phyloP scores from a whole-genome alignment of 1,140 invertebrate genomes.

The Diprion similis region DNA sequence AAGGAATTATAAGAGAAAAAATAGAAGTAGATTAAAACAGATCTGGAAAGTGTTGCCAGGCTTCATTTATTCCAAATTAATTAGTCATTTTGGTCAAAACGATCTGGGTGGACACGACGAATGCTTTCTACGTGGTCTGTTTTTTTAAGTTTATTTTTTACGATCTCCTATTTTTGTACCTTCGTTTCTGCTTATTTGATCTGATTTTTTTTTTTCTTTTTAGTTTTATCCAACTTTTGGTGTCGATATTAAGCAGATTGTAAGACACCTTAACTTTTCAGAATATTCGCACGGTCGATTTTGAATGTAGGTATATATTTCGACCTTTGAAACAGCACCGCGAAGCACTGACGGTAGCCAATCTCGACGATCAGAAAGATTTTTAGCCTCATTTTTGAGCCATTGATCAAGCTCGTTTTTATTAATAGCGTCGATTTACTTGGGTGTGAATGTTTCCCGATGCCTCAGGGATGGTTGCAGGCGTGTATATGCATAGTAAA shows the following conservation, averaged over 20 bases:
- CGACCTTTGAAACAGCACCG: no score
- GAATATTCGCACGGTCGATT: no score
- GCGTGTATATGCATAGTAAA: neutral
- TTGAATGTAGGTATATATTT: no score
- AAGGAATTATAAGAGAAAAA: neutral
- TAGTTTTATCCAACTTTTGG: no score
- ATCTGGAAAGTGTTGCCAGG: neutral
- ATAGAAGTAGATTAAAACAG: neutral
- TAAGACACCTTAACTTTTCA: no score
- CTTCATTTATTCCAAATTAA: slow-evolving; percentile 10
- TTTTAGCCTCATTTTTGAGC: neutral
- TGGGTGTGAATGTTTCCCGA: neutral
- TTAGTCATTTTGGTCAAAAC: neutral
- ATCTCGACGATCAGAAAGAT: neutral
- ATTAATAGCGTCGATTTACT: slow-evolving; percentile 1
- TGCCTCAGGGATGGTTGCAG: neutral
- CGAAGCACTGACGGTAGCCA: neutral
- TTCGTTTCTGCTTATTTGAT: no score
- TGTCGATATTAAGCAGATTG: no score
- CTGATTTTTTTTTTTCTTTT: no score
- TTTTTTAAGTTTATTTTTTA: no score
- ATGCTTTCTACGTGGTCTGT: no score
- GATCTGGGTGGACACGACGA: neutral
- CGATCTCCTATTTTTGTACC: no score
- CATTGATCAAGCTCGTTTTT: neutral